Percentiles rank a stretch among this genome's conserved stretches.
phyloP scores from a whole-genome alignment of 2,888 invertebrate species.

The Chirona hameri region DNA sequence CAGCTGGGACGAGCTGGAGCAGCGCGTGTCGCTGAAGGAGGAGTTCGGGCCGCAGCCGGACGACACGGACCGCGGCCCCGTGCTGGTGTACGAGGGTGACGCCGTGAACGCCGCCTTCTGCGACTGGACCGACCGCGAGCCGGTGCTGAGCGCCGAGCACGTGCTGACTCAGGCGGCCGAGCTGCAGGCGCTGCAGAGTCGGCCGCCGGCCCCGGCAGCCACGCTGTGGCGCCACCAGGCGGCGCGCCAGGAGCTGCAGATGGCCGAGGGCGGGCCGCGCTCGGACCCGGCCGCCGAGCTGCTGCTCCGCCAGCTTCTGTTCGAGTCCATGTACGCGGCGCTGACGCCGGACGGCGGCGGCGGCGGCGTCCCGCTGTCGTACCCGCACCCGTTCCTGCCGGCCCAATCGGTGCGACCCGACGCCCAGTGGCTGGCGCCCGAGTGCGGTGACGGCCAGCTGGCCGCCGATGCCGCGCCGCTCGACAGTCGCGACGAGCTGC shows the following conservation, averaged over 20 bases:
- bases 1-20: not conserved
- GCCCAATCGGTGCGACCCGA: not conserved
- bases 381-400: slow-evolving; percentile 28
- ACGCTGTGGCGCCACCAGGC: not conserved
- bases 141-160: slow-evolving; percentile 23
- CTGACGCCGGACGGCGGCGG: not conserved
- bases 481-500: not conserved
- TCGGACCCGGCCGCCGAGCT: not conserved
- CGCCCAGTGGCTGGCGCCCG: not conserved
- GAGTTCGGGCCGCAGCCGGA: not conserved
- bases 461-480: not conserved
- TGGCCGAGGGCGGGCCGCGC: not conserved
- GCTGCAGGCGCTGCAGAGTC: not conserved
- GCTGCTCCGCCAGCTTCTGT: not conserved
- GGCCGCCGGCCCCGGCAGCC: not conserved
- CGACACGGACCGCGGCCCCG: not conserved
- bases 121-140: not conserved
- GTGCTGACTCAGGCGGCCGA: slow-evolving; percentile 8
- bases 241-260: not conserved
- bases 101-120: not conserved
- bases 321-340: slow-evolving; percentile 26
- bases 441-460: slow-evolving; percentile 6
- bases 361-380: not conserved
- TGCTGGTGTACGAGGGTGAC: slow-evolving; percentile 22
- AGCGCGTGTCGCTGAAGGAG: not conserved